These are phyloP conservation scores for Turritopsis dohrnii DNA, from an alignment of 30 jellyfish, hydroid and myxozoan species.

Conservation along the genomic window DNA sequence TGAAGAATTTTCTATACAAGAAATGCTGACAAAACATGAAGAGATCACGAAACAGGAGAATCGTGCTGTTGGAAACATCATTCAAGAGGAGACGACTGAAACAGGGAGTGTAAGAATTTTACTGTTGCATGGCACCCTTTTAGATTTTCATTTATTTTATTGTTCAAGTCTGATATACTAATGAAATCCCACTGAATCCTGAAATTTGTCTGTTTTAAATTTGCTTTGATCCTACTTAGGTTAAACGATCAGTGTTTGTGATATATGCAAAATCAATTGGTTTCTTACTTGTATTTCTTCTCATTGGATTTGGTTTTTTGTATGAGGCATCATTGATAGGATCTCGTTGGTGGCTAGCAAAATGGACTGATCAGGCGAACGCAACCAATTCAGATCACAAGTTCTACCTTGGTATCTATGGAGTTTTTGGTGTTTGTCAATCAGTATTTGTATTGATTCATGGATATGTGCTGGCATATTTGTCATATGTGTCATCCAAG, in stretches of 20 bases:
- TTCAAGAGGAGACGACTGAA: constrained; percentile 57
- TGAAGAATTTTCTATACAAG: constrained; percentile 23
- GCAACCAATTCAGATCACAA: constrained; percentile 54
- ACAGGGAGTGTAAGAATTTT: constrained; percentile 75
- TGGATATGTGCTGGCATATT: constrained; percentile 47
- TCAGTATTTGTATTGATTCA: constrained; percentile 34
- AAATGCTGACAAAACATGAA: constrained; percentile 36
- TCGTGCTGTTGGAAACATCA: constrained; percentile 43
- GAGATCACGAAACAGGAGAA: constrained; percentile 33
- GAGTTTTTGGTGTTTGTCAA: constrained; percentile 69
- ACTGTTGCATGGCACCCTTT: not conserved
- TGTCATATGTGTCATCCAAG: constrained; percentile 56
- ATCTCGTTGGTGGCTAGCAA: constrained; percentile 91
- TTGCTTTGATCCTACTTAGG: constrained; percentile 39
- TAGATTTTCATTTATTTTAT: not conserved
- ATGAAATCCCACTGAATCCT: too few species aligned
- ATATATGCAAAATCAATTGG: constrained; percentile 70
- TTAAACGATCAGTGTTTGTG: constrained; percentile 55
- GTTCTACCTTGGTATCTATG: constrained; percentile 59
- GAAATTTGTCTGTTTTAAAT: too few species aligned
- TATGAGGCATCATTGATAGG: constrained; percentile 70
- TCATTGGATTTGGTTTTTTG: constrained; percentile 38
- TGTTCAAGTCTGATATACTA: too few species aligned
- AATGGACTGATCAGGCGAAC: constrained; percentile 53
- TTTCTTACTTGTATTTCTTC: constrained; percentile 11